phyloP scores from a whole-genome alignment of 2,888 invertebrate species.

The Sturmia bella region DNA sequence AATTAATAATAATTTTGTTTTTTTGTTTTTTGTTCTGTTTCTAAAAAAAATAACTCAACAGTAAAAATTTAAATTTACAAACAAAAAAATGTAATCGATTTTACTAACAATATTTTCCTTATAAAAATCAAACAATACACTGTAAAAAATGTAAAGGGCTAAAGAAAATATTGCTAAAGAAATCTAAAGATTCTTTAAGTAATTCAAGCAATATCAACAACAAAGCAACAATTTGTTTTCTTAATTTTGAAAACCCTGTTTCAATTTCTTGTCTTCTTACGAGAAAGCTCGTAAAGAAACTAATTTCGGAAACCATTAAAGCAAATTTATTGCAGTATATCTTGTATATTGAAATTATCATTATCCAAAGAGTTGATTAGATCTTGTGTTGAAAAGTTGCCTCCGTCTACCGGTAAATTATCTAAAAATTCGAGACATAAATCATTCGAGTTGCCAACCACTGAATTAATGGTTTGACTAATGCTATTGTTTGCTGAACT shows the following conservation, averaged over 20 bases:
- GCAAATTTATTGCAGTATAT: conserved; percentile 83
- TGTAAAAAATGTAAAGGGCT: conserved; percentile 19
- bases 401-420: conserved; percentile 89
- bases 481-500: conserved; percentile 78
- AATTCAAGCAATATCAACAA: conserved; percentile 63
- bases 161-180: conserved; percentile 32
- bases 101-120: conserved; percentile 36
- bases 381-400: conserved; percentile 90
- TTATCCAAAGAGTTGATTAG: conserved; percentile 91
- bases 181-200: conserved; percentile 34
- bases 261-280: conserved; percentile 18
- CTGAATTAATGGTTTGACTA: conserved; percentile 81
- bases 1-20: conserved; percentile 41
- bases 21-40: conserved; percentile 30
- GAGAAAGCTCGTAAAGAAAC: neutral
- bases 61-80: conserved; percentile 61
- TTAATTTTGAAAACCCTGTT: neutral
- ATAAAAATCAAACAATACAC: conserved; percentile 18
- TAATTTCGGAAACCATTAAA: conserved; percentile 5
- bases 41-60: conserved; percentile 63
- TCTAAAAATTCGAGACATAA: conserved; percentile 93
- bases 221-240: conserved; percentile 62
- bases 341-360: conserved; percentile 87
- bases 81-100: conserved; percentile 44
- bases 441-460: conserved; percentile 83